Percentiles rank a stretch among this genome's conserved stretches.
Evolutionary conservation across 2,888 invertebrate genomes (phyloP).

Genomic region (Drosophila monieri): DNA sequence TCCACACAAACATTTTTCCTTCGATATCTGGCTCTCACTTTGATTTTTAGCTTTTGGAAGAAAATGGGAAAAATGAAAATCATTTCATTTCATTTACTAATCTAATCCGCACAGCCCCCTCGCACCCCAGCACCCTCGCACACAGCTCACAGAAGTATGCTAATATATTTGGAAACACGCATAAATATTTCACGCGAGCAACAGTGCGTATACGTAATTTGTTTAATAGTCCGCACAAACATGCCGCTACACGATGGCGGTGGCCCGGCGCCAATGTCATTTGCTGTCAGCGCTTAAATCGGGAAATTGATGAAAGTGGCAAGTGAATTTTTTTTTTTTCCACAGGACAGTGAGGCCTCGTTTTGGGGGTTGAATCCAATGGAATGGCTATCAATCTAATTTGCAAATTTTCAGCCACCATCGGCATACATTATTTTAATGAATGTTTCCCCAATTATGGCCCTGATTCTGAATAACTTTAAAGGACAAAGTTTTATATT

Average conservation of each 20-base stretch:
- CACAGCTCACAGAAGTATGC: conserved; percentile 36
- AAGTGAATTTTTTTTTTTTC: not conserved
- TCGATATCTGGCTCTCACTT: conserved; percentile 32
- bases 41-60: conserved; percentile 20
- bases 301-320: conserved; percentile 19
- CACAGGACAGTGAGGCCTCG: not conserved
- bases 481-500: not conserved
- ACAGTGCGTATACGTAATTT: conserved; percentile 75
- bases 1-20: not conserved
- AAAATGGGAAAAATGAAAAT: conserved; percentile 42
- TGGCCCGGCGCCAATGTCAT: conserved; percentile 64
- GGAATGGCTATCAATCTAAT: not conserved
- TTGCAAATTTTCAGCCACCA: not conserved
- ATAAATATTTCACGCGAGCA: conserved; percentile 74
- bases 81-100: conserved; percentile 46
- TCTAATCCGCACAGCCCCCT: conserved; percentile 18
- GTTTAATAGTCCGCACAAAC: conserved; percentile 68
- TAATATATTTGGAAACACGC: conserved; percentile 55
- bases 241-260: conserved; percentile 44
- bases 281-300: conserved; percentile 35
- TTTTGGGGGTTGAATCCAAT: not conserved
- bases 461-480: not conserved
- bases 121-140: conserved; percentile 20
- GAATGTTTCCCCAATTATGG: not conserved
- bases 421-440: not conserved